Base-by-base conservation (phyloP, 2,888 invertebrate genomes). In the Schizotus pectinicornis region DNA sequence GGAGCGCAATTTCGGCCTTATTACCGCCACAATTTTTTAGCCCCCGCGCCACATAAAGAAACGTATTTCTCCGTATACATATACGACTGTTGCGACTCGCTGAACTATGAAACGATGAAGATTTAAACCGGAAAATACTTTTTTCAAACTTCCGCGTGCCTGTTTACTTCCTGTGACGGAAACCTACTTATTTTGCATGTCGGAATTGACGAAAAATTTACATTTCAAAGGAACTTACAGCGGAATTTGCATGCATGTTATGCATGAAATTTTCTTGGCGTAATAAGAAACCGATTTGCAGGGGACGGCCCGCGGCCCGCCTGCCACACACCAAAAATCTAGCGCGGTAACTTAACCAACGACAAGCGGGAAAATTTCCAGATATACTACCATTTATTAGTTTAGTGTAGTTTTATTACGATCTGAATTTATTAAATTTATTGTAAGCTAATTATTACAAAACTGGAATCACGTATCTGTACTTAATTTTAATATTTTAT, bases 41-140 rank as follows among this genome's bases (percentile, higher is more conserved):
- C 22, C 22, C 22, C 5, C 5, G 22, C 22, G n/a, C n/a, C n/a
- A 13, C 43, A 31, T 43, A 30, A 41, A 13, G 6, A 42, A 42
- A 41, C 7, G 13, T 30, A 9, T 41, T 41, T 41, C 41, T 22
- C 31, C 39, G 22, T 30, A 41, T 3, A 1, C n/a, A 1, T 8
- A 7, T 31, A 42, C 12, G 6, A 22, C 30, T 11, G 32, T 12
- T 30, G 31, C 11, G 11, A 14, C 14, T 7, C 22, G 41, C 14
- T 39, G 67, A 67, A 66, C 69, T 74, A 72, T 72, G 67, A 72
- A 75, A 73, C 68, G 70, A 72, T 69, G 70, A 72, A 71, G 71
- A 74, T 74, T 73, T 72, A 75, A 72, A 71, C 70, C 74, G 75
- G 75, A 75, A 74, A 71, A 68, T 67, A 70, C 71, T 73, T 74